Base-by-base conservation (phyloP, 2,888 invertebrate genomes). In the Nomada flava region DNA sequence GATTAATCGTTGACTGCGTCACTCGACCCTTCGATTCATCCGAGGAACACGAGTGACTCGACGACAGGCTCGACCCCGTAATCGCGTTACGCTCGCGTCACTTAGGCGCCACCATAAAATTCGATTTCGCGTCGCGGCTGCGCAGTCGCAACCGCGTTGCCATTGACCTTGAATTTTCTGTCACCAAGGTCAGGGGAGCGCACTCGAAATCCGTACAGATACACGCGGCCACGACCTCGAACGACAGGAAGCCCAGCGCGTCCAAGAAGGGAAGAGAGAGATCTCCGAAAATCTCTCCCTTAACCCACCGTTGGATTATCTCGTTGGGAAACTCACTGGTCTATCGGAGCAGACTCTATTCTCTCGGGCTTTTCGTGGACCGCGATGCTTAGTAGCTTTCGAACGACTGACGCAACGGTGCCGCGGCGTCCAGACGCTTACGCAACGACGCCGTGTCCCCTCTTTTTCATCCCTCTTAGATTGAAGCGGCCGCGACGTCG, bases 341-440 rank as follows among this genome's bases (percentile, higher is more conserved):
- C 23, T 4, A 26, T n/a, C 15, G 50, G 29, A 50, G 44, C 60
- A n/a, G 44, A 44, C 53, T 44, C 53, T 44, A 26, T 53, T 53
- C 47, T 50, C 65, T 47, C 65, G 29, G 20, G 65, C 47, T 75
- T 78, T 83, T 70, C 79, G 86, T 83, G 90, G 85, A 87, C 90
- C 90, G 89, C 84, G 86, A 87, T 86, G 89, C 85, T 87, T 91
- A 90, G 89, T 88, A 86, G 87, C 86, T 84, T 85, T 89, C 89
- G 89, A 87, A 83, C 89, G 87, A 92, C 91, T 92, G 91, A 91
- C 91, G 91, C 89, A 89, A 83, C 90, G 89, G 89, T 89, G 90
- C 84, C 86, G 88, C 89, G 89, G 88, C 91, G 89, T 92, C 91
- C 89, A 89, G 89, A 89, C 88, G 91, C 87, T 92, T 92, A 92